These are phyloP conservation scores for Macrotis lagotis DNA, from an alignment of 2,113 vertebrate genomes.

Conservation along the genomic window DNA sequence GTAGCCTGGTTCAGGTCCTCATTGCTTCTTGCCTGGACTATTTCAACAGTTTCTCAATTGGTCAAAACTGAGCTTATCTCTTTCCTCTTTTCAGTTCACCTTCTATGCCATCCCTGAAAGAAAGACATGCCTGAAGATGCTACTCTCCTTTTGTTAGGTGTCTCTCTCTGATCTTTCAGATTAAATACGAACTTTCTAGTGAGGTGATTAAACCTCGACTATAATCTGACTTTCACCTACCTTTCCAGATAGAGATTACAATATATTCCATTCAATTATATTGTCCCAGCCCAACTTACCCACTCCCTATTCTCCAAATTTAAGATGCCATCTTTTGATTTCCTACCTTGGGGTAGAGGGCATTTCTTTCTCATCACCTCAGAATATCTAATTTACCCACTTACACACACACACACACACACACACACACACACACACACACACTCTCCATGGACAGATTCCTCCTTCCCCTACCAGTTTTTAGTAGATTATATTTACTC, in stretches of 20 bases:
- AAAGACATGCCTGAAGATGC: neutral
- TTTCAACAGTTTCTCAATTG: neutral
- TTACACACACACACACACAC: too few relatives aligned
- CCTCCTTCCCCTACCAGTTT: neutral
- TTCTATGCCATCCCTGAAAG: neutral
- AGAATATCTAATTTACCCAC: neutral
- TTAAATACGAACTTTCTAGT: neutral
- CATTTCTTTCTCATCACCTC: neutral
- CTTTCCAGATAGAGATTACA: neutral
- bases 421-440: too few relatives aligned
- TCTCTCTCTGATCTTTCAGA: neutral
- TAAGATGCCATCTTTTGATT: neutral
- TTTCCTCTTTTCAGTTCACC: neutral
- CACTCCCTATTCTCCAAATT: neutral
- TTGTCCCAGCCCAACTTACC: neutral
- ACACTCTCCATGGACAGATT: neutral
- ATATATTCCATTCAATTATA: too few relatives aligned
- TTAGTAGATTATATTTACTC: neutral
- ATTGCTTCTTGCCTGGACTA: neutral
- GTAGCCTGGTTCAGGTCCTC: neutral
- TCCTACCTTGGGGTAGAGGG: neutral
- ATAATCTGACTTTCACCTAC: neutral
- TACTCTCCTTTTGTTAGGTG: neutral
- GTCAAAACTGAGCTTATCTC: too few relatives aligned
- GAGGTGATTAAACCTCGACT: neutral